phyloP scores from a whole-genome alignment of 2,113 vertebrate species.

The Acanthisitta chloris region DNA sequence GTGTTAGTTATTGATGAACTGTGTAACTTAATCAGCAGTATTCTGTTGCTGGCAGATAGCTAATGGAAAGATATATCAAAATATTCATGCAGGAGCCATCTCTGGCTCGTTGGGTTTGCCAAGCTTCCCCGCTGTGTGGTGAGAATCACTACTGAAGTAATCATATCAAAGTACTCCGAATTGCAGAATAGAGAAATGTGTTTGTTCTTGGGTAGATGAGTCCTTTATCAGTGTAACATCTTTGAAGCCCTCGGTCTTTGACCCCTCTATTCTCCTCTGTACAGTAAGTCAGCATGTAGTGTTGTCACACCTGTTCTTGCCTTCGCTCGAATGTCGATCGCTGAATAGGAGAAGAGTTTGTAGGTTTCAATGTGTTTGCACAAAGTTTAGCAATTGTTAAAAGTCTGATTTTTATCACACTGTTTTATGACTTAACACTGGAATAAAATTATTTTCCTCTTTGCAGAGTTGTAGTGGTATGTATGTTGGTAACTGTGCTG shows the following conservation, averaged over 20 bases:
- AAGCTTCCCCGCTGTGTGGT: neutral
- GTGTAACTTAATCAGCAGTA: neutral
- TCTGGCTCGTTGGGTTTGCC: neutral
- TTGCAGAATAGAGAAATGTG: neutral
- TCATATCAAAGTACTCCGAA: neutral
- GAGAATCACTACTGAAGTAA: neutral
- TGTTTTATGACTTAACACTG: constrained; percentile 24
- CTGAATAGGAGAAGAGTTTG: neutral
- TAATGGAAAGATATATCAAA: neutral
- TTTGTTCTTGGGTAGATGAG: neutral
- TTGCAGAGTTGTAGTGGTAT: neutral
- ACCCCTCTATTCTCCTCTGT: neutral
- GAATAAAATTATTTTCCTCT: constrained; percentile 9
- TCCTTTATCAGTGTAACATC: neutral
- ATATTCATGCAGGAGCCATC: neutral
- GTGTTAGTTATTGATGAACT: constrained; percentile 18
- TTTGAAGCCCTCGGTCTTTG: neutral
- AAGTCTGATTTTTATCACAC: neutral
- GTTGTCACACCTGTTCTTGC: neutral
- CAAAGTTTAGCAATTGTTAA: neutral
- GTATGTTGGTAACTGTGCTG: neutral
- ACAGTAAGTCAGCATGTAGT: neutral
- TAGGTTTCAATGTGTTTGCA: neutral
- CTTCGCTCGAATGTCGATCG: fast-evolving
- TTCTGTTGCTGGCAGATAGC: neutral